Conservation (phyloP, 2,888 invertebrate genomes). For the Dryadula phaetusa region DNA sequence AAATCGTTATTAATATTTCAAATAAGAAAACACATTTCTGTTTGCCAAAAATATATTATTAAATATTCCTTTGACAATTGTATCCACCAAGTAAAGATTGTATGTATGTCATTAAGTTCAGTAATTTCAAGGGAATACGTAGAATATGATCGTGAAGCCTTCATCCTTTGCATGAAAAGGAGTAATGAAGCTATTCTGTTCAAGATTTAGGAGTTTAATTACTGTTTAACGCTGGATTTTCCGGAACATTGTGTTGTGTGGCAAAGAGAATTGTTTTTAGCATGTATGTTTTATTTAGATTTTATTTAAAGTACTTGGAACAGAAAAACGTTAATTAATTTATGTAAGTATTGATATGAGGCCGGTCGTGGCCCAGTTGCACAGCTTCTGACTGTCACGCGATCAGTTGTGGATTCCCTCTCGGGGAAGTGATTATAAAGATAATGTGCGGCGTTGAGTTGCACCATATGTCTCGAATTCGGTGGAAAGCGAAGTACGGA, state of each 20-base stretch:
- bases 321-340: no score
- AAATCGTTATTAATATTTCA: no score
- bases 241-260: constrained; percentile 32
- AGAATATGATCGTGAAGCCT: constrained; percentile 53
- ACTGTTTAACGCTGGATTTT: constrained; percentile 42
- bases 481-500: no score
- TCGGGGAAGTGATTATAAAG: no score
- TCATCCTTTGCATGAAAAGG: constrained; percentile 52
- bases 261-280: neutral
- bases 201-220: constrained; percentile 53
- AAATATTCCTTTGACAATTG: neutral
- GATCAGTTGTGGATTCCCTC: no score
- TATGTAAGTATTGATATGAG: no score
- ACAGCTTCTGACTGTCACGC: no score
- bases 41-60: neutral
- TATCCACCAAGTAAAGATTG: neutral
- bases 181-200: constrained; percentile 59
- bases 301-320: no score
- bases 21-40: no score
- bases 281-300: neutral
- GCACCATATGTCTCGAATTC: no score
- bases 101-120: neutral
- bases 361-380: no score
- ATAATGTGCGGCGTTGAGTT: no score
- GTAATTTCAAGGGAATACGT: constrained; percentile 41